Evolutionary conservation across 2,888 invertebrate species (phyloP).

Genomic region (Siphlonurus alternatus): DNA sequence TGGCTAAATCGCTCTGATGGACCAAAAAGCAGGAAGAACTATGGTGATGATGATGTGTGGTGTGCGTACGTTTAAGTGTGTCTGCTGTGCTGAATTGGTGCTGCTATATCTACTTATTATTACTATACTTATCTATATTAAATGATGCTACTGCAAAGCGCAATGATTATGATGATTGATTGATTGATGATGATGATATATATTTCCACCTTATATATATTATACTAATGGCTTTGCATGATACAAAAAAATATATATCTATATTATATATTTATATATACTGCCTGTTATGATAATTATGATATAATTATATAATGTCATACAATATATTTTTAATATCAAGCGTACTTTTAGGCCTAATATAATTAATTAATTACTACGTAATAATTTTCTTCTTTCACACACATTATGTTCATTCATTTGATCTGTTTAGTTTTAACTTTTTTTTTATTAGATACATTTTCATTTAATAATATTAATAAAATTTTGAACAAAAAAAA

Average conservation of each 20-base stretch:
- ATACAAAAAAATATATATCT: neutral
- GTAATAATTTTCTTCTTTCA: conserved; percentile 1
- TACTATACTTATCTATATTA: neutral
- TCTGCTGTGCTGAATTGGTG: neutral
- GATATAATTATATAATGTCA: neutral
- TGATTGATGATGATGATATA: neutral
- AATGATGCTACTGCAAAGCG: neutral
- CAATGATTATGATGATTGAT: conserved; percentile 2
- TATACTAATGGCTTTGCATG: neutral
- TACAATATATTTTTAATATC: neutral
- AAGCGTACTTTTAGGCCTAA: neutral
- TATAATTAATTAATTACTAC: neutral
- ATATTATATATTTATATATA: conserved; percentile 1
- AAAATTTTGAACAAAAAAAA: no score
- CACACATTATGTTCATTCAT: neutral
- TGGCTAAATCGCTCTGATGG: no score
- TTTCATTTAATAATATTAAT: no score
- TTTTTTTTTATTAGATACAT: no score
- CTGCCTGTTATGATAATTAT: neutral
- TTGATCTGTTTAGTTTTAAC: conserved; percentile 3
- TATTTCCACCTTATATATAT: conserved; percentile 1
- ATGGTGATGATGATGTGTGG: no score
- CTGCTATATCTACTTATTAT: neutral
- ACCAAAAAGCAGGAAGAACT: neutral
- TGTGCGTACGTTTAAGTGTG: neutral